These are phyloP conservation scores for Glaucomys volans DNA, from an alignment of 2,113 vertebrate species.

Conservation along the genomic window DNA sequence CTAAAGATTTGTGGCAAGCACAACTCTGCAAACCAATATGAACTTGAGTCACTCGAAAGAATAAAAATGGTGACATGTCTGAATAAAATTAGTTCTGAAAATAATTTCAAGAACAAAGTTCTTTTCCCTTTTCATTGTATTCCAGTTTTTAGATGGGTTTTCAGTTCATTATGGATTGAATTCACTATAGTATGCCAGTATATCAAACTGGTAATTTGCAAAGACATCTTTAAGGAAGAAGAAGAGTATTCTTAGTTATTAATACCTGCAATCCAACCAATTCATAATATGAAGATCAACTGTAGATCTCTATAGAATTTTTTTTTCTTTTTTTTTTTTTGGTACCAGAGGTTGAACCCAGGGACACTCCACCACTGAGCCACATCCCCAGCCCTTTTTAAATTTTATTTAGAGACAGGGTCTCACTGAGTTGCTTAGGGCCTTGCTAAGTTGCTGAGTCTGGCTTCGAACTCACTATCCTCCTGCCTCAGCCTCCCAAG, in stretches of 20 bases:
- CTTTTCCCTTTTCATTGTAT: background rate
- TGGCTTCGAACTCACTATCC: too few species aligned
- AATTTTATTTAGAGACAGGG: too few species aligned
- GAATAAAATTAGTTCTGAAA: background rate
- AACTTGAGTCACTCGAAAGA: background rate
- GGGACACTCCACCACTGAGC: too few species aligned
- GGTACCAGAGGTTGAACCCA: too few species aligned
- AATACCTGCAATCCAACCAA: background rate
- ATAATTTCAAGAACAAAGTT: background rate
- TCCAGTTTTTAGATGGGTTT: background rate
- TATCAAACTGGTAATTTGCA: background rate
- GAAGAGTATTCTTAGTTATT: background rate
- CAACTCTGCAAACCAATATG: background rate
- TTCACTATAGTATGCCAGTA: background rate
- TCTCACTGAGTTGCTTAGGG: too few species aligned
- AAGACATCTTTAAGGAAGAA: background rate
- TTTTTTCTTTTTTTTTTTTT: too few species aligned
- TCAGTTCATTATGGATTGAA: background rate
- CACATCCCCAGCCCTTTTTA: too few species aligned
- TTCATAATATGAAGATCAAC: background rate
- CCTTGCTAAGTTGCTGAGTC: too few species aligned
- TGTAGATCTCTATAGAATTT: background rate
- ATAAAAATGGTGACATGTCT: background rate
- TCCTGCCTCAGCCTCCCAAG: too few species aligned
- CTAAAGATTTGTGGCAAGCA: background rate